Evolutionary conservation across 2,113 vertebrate species (phyloP), one percentile per base, ranked within the genome.

Genomic region (Calyptomena viridis): DNA sequence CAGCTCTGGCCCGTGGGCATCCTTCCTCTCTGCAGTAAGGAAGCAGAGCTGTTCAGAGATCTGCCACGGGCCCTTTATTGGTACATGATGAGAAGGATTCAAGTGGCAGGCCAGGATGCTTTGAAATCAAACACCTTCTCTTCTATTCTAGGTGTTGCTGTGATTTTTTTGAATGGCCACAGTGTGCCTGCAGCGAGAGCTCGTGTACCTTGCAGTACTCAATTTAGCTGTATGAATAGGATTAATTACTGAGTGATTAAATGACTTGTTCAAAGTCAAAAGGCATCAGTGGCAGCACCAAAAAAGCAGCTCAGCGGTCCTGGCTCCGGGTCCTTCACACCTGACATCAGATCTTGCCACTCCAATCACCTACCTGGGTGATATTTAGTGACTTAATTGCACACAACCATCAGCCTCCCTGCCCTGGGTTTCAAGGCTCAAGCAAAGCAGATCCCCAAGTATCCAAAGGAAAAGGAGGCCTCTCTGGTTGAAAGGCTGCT

Each of bases 181-280:
- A 37, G 90, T 58, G 87, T 7, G 83, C 95, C 90, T 94, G 94
- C 92, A 80, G 91, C 3, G 92, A 77, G 75, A 91, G 73, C 93
- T 88, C 85, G 5, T 49, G 59, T 77, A 90, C 84, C 88, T 91
- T 39, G 92, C 93, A 71, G 75, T 25, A 55, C 95, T 88, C 96
- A 80, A 80, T 95, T 94, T 92, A 93, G 79, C 90, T 66, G n/a
- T 91, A 96, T 96, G 96, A 96, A 96, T 93, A 96, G 94, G 80
- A 95, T 93, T 96, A 96, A 97, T 96, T 94, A 95, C 87, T 3
- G 50, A 93, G 90, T 60, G 40, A 95, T 95, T 94, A 96, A 95
- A 95, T 74, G 88, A 92, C 95, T 96, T 85, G 94, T 94, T 96
- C 73, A 78, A 87, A 97, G 94, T 94, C 96, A 96, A 94, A 96